Evolutionary conservation across 2,797 vertebrate genomes (phyloP).

Genomic region (Melanotaenia boesemani): DNA sequence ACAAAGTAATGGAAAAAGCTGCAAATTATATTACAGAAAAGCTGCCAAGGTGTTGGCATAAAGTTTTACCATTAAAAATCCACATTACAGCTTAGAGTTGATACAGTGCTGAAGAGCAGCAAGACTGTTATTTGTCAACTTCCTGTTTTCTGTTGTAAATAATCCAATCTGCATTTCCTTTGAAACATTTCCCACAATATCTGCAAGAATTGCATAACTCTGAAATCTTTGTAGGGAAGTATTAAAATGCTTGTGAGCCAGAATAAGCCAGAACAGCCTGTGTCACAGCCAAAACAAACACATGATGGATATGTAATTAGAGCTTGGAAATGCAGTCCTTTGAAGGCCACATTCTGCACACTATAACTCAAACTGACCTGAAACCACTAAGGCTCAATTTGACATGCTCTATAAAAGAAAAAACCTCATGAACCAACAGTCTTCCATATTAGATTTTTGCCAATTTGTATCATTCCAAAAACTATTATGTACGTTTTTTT

Average conservation of each 20-base stretch:
- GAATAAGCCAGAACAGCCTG: neutral
- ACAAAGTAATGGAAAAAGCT: conserved; percentile 40
- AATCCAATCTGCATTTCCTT: conserved; percentile 56
- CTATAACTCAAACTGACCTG: too few relatives aligned
- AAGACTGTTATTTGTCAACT: conserved; percentile 26
- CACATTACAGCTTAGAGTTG: neutral
- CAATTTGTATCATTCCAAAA: too few relatives aligned
- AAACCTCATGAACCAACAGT: too few relatives aligned
- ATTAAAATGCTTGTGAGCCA: neutral
- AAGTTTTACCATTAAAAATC: conserved; percentile 38
- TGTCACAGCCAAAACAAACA: too few relatives aligned
- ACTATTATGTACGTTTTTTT: too few relatives aligned
- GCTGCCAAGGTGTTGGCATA: conserved; percentile 35
- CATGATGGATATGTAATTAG: too few relatives aligned
- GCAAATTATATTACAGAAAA: conserved; percentile 43
- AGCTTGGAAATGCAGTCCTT: too few relatives aligned
- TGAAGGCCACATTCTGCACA: too few relatives aligned
- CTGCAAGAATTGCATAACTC: conserved; percentile 47
- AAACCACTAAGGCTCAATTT: too few relatives aligned
- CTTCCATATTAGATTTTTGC: too few relatives aligned
- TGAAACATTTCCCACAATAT: conserved; percentile 56
- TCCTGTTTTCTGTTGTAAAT: conserved; percentile 58
- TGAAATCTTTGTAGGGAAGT: conserved; percentile 47
- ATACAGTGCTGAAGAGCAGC: neutral
- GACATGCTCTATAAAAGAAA: too few relatives aligned